Percentiles rank a stretch among this genome's conserved stretches.
These are phyloP conservation scores for Drosophila suboccidentalis DNA, from an alignment of 2,888 invertebrate species.

Conservation along the genomic window DNA sequence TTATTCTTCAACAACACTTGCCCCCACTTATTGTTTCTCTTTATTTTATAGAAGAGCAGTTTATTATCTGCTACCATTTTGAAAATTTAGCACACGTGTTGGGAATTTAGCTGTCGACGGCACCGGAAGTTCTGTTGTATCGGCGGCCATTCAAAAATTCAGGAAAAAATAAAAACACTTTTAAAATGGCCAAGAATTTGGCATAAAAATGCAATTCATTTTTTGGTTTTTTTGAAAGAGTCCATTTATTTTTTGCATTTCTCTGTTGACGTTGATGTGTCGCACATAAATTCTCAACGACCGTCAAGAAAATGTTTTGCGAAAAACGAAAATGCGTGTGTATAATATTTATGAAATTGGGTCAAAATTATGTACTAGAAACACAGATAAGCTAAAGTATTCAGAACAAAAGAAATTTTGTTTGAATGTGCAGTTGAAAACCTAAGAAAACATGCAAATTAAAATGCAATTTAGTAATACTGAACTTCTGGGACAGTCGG, in stretches of 20 bases:
- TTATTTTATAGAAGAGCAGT: slow-evolving; percentile 1
- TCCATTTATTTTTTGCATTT: slow-evolving; percentile 67
- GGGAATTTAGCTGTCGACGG: slow-evolving; percentile 48
- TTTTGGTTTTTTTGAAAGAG: slow-evolving; percentile 32
- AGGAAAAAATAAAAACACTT: slow-evolving; percentile 25
- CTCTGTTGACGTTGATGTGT: slow-evolving; percentile 71
- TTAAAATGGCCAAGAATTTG: slow-evolving; percentile 58
- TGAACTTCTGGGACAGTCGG: not conserved
- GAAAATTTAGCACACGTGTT: slow-evolving; percentile 66
- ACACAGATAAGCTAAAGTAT: slow-evolving; percentile 25
- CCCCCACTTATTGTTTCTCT: not conserved
- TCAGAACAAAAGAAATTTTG: not conserved
- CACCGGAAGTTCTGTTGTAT: slow-evolving; percentile 64
- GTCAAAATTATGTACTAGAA: slow-evolving; percentile 65
- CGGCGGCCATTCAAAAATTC: slow-evolving; percentile 36
- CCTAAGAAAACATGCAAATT: not conserved
- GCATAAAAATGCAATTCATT: slow-evolving; percentile 70
- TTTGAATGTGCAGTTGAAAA: not conserved
- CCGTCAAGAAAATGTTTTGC: slow-evolving; percentile 35
- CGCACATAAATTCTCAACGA: slow-evolving; percentile 65
- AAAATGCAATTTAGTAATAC: not conserved
- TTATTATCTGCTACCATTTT: slow-evolving; percentile 1
- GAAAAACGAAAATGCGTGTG: slow-evolving; percentile 37
- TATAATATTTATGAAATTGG: slow-evolving; percentile 62
- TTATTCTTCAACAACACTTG: slow-evolving; percentile 28